phyloP scores from a whole-genome alignment of 2,888 invertebrate species.

The Siphlonurus alternatus region DNA sequence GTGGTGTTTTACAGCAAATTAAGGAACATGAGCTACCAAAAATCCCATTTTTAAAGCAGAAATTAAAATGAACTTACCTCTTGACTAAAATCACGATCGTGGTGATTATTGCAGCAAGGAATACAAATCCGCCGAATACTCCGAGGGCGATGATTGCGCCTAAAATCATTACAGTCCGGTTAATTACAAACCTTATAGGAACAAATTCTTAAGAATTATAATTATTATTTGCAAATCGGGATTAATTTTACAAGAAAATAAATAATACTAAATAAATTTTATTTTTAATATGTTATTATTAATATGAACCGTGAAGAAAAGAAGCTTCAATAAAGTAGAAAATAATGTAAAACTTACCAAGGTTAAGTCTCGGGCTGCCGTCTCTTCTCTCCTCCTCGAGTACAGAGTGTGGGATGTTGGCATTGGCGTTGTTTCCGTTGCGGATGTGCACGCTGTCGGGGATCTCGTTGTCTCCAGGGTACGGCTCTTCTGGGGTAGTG shows the following conservation, averaged over 20 bases:
- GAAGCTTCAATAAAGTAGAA: too few species aligned
- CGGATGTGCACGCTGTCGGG: slow-evolving; percentile 23
- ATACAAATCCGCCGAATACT: slow-evolving; percentile 80
- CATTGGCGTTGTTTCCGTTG: slow-evolving; percentile 29
- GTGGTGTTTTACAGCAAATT: not conserved
- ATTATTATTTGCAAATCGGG: too few species aligned
- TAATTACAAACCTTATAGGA: too few species aligned
- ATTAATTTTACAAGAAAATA: too few species aligned
- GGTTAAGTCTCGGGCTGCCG: slow-evolving; percentile 48
- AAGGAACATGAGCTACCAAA: not conserved
- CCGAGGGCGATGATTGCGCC: slow-evolving; percentile 76
- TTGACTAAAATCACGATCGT: slow-evolving; percentile 73
- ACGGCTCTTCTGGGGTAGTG: slow-evolving; percentile 21
- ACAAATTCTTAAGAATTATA: too few species aligned
- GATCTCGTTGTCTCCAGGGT: slow-evolving; percentile 70
- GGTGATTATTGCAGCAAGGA: slow-evolving; percentile 74
- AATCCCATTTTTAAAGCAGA: not conserved
- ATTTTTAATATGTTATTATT: too few species aligned
- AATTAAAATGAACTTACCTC: slow-evolving; percentile 41
- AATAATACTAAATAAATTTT: too few species aligned
- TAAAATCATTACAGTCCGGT: too few species aligned
- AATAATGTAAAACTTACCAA: slow-evolving; percentile 39
- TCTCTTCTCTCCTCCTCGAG: slow-evolving; percentile 25
- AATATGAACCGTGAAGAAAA: too few species aligned
- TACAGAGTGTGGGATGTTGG: slow-evolving; percentile 36